Evolutionary conservation across 2,888 invertebrate genomes (phyloP), one percentile per base, ranked within the genome.

Genomic region (Ametastegia equiseti): DNA sequence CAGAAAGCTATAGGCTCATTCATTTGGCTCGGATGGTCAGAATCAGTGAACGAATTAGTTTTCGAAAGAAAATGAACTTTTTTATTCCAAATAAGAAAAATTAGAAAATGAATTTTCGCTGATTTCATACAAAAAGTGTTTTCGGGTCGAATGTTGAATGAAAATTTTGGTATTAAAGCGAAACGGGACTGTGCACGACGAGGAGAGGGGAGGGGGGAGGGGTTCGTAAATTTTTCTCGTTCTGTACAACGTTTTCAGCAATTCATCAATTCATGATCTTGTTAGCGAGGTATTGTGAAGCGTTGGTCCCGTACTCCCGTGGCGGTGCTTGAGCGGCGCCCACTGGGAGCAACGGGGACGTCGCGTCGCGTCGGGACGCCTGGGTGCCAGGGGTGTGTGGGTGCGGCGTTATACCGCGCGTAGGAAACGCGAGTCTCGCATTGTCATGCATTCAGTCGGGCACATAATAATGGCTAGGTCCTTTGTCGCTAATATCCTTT

Each of bases 211-310:
- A 23, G 30, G 27, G 30, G 30, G 9, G 11, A 39, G 1, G 27
- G 36, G 15, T 75, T 75, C 75, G 9, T 19, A 9, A 50, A 33
- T 60, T 42, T 80, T 47, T 78, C 50, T 57, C 27, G 11, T 50
- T 13, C 19, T 36, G 42, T 80, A 73, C 50, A 57, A 39, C 57
- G 47, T 73, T 57, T 73, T 23, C 71, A 30, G 30, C 86, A 86
- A 88, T 87, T 88, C 88, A 88, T 88, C 88, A 88, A 88, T 88
- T 88, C 88, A 86, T 88, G 88, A 88, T 87, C 88, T 88, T 88
- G 88, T 88, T 88, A 88, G 88, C 85, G 85, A 80, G 71, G 86
- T 84, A 88, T 88, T 88, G 88, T 88, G 84, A 81, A 86, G 84
- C 87, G 84, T 83, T 80, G 85, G 87, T 88, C 88, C 87, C 87